Evolutionary conservation across 53 echinoderm and acorn worm species (phyloP).

Genomic region (Glandiceps talaboti): DNA sequence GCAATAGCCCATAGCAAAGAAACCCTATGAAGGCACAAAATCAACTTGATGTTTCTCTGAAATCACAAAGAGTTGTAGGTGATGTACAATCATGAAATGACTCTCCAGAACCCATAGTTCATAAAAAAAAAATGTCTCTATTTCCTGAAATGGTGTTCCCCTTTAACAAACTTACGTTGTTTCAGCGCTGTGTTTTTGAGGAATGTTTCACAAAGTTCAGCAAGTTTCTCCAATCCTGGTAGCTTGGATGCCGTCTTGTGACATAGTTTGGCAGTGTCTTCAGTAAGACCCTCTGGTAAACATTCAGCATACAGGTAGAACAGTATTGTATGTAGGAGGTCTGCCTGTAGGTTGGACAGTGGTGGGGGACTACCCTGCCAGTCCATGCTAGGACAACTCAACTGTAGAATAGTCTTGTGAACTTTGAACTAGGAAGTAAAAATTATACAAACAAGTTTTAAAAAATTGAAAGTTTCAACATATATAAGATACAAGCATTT

Average conservation of each 20-base stretch:
- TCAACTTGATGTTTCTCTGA: too few relatives aligned
- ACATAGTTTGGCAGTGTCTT: constrained; percentile 32
- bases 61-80: too few relatives aligned
- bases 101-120: too few relatives aligned
- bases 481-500: too few relatives aligned
- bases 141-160: too few relatives aligned
- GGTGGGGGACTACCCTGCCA: constrained; percentile 47
- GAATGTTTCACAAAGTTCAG: constrained; percentile 34
- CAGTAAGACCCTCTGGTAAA: constrained; percentile 38
- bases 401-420: constrained; percentile 25
- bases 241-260: constrained; percentile 35
- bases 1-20: too few relatives aligned
- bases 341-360: constrained; percentile 30
- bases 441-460: too few relatives aligned
- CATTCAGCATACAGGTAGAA: constrained; percentile 66
- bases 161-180: constrained; percentile 40
- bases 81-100: too few relatives aligned
- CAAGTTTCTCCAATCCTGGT: constrained; percentile 41
- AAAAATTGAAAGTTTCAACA: too few relatives aligned
- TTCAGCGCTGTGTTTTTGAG: constrained; percentile 53
- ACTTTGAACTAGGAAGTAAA: constrained; percentile 28
- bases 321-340: constrained; percentile 26
- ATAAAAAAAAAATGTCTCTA: too few relatives aligned
- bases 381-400: constrained; percentile 32
- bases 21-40: too few relatives aligned